Evolutionary conservation across 2,113 vertebrate species (phyloP), one percentile per base, ranked within the genome.

Genomic region (Malurus melanocephalus): DNA sequence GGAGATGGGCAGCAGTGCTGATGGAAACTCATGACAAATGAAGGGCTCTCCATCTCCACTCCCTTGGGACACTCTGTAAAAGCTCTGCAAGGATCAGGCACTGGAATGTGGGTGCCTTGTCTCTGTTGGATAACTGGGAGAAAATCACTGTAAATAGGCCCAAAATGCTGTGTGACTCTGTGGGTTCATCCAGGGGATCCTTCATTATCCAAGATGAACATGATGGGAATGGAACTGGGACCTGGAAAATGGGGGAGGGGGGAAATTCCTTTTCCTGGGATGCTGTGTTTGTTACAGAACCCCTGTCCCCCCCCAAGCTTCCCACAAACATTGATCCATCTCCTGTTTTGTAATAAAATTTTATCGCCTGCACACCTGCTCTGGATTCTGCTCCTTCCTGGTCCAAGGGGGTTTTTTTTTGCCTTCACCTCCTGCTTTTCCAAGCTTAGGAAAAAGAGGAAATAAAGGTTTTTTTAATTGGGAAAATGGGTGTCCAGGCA

Each of bases 261-360:
- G 48, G 72, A 88, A 73, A 62, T 82, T 92, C 74, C 22, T 87
- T 90, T 68, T 85, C 46, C 87, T 3, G 56, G 74, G 79, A 76
- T 80, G 90, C 59, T 94, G 80, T 53, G 64, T 92, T 92, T 88
- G 88, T 82, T 89, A 69, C 51, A 62, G 30, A 84, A 4, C 49
- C 24, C 57, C 30, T 46, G 11, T 35, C 12, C n/a, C 60, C 43
- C 4, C 4, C 76, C 2, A 2, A 55, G 16, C 32, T 56, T 48
- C 85, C 68, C 11, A 10, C 12, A 6, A 59, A 49, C 87, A 16
- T 90, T 89, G 75, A 94, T 92, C 95, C 49, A 42, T 13, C 49
- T 85, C 42, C 6, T 93, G 5, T 95, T 96, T 95, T 95, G 94
- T 95, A 95, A 96, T 95, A 96, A 88, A 95, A 93, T 73, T 38